Evolutionary conservation across 2,797 vertebrate species (phyloP), one percentile per base, ranked within the genome.

Genomic region (Cygnus olor): DNA sequence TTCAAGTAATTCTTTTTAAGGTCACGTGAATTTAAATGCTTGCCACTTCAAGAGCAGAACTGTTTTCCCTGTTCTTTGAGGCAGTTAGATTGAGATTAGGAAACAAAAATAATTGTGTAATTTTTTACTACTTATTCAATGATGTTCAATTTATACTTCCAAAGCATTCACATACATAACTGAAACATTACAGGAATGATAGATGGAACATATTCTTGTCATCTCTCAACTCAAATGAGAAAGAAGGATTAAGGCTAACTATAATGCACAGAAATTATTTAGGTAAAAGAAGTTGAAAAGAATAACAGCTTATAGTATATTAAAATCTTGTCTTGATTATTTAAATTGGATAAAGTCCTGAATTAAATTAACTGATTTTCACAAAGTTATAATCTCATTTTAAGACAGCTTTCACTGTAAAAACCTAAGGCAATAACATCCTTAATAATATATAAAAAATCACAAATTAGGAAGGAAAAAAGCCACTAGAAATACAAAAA

Each of bases 331-430:
- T 74, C 24, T 16, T 56, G 18, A 56, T 79, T 73, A 54, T 58
- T 80, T 2, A 21, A 38, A 44, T 90, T 66, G 49, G 56, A 57
- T 66, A 87, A 91, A 91, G 24, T 79, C 28, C n/a, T 66, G 9
- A 78, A 83, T 70, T 60, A 80, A 91, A 72, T 73, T 63, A 87
- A 73, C 15, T 45, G 11, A 38, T 51, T 82, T 95, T 51, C 54
- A 80, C 49, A 89, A 94, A 85, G 21, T 81, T 85, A 79, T 80
- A 49, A 85, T 89, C 40, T 71, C 20, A 60, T 81, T 90, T 83
- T 88, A 93, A 87, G 77, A 17, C 16, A 87, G 19, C 24, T 78
- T 85, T 93, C 36, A 58, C 25, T 61, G 42, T 76, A 85, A 85
- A 88, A 89, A 9, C 24, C 30, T 60, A 47, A 36, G 47, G 34